Evolutionary conservation across 1,140 invertebrate genomes (phyloP), one percentile per base, ranked within the genome.

Genomic region (Halyomorpha halys): DNA sequence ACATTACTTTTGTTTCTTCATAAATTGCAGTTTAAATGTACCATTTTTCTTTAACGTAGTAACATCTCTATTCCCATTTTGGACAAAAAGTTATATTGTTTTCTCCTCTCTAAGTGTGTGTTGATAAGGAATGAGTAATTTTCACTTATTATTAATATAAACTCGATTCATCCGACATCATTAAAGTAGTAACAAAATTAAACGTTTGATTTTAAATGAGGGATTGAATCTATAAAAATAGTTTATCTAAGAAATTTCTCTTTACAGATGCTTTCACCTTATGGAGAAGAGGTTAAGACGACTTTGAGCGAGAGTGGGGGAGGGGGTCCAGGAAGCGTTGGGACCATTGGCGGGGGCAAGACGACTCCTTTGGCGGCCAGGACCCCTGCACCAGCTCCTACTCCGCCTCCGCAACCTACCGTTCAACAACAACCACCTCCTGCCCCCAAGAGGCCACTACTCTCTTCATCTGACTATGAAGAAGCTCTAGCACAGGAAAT

Each of bases 401-500:
- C 67, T 63, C 62, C 62, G 19, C 68, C 69, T 21, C 67, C 67
- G 47, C 65, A 64, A n/a, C 51, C 63, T 65, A 63, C 68, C n/a
- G 70, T 68, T 27, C 64, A 63, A 45, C 64, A 44, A 25, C 53
- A 56, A 15, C 53, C 53, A 11, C 34, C 68, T 14, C 67, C 65
- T 23, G 70, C 76, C 39, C 73, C 86, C 63, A 87, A 87, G 70
- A 77, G 86, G 69, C 91, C 91, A 8, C 73, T 83, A 53, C 77
- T 93, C 47, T 81, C 80, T 16, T 81, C 82, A 0, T 83, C 83
- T 71, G 86, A 88, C 69, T 83, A 87, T 60, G 85, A 90, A 69
- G 81, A 83, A 63, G 82, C 83, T 68, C 78, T 87, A 1, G 74
- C 84, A 0, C 89, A 91, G 67, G 87, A 90, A 71, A 86, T 90